phyloP scores from a whole-genome alignment of 1,140 invertebrate species.

The Uloborus diversus region DNA sequence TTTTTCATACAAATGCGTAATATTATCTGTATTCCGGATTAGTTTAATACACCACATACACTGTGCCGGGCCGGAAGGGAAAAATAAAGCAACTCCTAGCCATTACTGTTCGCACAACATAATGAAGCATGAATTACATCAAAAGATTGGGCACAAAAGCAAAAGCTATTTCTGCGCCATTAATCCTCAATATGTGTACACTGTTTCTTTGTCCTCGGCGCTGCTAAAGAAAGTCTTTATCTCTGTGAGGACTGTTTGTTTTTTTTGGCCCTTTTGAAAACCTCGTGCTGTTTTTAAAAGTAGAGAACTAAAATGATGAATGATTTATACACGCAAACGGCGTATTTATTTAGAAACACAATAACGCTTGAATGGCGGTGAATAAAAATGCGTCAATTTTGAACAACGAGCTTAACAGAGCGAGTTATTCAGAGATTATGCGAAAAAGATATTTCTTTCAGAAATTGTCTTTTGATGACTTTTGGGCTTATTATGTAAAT shows the following conservation, averaged over 20 bases:
- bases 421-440: not conserved
- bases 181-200: slow-evolving; percentile 41
- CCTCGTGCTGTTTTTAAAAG: slow-evolving; percentile 3
- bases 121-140: slow-evolving; percentile 50
- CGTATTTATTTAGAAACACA: no score
- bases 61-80: no score
- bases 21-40: no score
- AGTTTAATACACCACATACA: no score
- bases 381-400: slow-evolving; percentile 33
- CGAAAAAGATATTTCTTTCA: no score
- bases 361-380: no score
- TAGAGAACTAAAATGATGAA: slow-evolving; percentile 15
- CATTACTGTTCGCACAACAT: slow-evolving; percentile 36
- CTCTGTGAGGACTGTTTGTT: slow-evolving; percentile 21
- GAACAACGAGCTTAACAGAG: slow-evolving; percentile 43
- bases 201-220: slow-evolving; percentile 38
- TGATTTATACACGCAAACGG: not conserved
- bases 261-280: not conserved
- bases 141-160: slow-evolving; percentile 31
- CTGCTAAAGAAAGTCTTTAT: not conserved
- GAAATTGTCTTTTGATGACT: no score
- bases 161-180: slow-evolving; percentile 30
- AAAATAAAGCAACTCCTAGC: no score
- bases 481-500: no score
- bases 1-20: no score